Base-by-base conservation (phyloP, 2,888 invertebrate genomes). In the Epinotia ramella region DNA sequence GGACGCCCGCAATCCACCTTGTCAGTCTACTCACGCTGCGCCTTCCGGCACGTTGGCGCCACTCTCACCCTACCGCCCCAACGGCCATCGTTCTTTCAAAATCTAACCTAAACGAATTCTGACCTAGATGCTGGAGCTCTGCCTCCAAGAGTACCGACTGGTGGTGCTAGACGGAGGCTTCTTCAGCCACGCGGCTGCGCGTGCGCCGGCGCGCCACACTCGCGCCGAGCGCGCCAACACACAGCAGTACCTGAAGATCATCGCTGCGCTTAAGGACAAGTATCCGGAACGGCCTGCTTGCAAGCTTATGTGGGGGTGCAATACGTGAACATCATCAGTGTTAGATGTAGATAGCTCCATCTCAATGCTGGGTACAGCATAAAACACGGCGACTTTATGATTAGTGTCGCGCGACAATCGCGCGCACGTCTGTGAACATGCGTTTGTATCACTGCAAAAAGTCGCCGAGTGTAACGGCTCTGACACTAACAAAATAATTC, bases 141-240 rank as follows among this genome's bases (percentile, higher is more conserved):
- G 97, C 87, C 95, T 97, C 78, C 94, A 96, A 87, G 95, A 96
- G 80, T 97, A 97, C 87, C 95, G 96, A 66, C 95, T 97, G 87
- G 95, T 97, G 77, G 95, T 97, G 5, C 88, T 97, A 67, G 97
- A 97, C 81, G 96, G 96, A 33, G 97, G 96, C 0, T 97, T 97
- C 85, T 94, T 97, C 63, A 96, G 97, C 44, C 97, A 97, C 86
- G 95, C 95, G 0, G 92, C 93, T 0, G 91, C 90, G 85, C 84
- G 92, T 77, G 86, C 92, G 67, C 83, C 80, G 57, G 77, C 78
- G 0, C 84, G 84, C 1, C 82, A 87, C 78, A 81, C 80, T 2
- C 80, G 86, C 16, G 92, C 93, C 0, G 86, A 89, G 71, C 78
- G 83, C 11, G 80, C 87, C 12, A 96, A 96, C 86, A 87, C 90